Conservation (phyloP, 2,797 vertebrate species). For the Momotus momota region DNA sequence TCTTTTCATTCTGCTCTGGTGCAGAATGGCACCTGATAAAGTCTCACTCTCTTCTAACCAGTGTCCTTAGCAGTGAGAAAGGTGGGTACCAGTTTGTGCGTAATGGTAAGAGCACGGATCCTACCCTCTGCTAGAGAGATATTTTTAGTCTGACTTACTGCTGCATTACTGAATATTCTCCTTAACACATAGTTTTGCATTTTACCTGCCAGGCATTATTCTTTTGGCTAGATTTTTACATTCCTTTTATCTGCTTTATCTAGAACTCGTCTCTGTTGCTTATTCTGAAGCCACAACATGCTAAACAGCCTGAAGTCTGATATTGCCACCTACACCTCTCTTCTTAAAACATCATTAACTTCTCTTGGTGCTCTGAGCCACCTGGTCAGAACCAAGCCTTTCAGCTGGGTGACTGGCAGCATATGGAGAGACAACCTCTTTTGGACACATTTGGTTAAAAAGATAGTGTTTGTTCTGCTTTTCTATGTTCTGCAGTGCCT, state of each 20-base stretch:
- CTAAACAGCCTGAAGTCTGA: slow-evolving; percentile 44
- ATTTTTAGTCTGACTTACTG: background rate
- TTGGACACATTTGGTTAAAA: slow-evolving; percentile 62
- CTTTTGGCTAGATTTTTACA: slow-evolving; percentile 24
- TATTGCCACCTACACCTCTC: slow-evolving; percentile 15
- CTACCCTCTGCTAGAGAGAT: background rate
- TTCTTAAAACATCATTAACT: slow-evolving; percentile 17
- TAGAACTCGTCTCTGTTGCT: background rate
- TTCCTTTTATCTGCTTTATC: slow-evolving; percentile 53
- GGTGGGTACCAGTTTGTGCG: background rate
- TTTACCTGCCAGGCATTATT: slow-evolving; percentile 51
- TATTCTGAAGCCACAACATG: background rate
- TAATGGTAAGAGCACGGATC: background rate
- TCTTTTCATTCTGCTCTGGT: background rate
- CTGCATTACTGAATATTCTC: background rate
- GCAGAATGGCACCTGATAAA: background rate
- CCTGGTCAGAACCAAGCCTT: slow-evolving; percentile 38
- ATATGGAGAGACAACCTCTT: slow-evolving; percentile 53
- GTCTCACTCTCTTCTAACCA: background rate
- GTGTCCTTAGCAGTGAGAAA: background rate
- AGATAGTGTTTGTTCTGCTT: slow-evolving; percentile 51
- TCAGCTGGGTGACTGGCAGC: slow-evolving; percentile 48
- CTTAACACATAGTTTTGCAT: background rate
- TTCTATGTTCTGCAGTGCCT: slow-evolving; percentile 41
- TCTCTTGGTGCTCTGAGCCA: background rate